Conservation (phyloP, 2,888 invertebrate genomes). For the Saturnia pavonia region DNA sequence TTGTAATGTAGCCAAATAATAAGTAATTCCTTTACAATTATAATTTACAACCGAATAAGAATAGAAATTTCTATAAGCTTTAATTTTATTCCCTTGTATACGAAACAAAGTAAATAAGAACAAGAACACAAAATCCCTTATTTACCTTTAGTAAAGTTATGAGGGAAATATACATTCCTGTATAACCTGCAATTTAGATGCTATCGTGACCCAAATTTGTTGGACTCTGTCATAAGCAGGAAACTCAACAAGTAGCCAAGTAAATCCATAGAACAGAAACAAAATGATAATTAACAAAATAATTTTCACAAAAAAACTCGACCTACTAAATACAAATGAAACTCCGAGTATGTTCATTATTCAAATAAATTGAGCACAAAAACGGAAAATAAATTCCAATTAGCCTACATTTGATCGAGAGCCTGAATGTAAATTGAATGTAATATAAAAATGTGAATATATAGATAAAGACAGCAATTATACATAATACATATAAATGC, state of each 20-base stretch:
- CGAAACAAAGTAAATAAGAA: slow-evolving; percentile 5
- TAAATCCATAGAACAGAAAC: slow-evolving; percentile 14
- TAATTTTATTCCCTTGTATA: background rate
- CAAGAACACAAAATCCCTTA: slow-evolving; percentile 8
- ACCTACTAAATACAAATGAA: background rate
- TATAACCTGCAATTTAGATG: background rate
- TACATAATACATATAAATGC: background rate
- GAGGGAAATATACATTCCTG: slow-evolving; percentile 1
- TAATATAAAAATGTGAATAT: background rate
- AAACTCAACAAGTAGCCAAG: slow-evolving; percentile 41
- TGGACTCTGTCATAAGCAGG: slow-evolving; percentile 16
- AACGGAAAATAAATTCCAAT: background rate
- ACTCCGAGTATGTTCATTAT: background rate
- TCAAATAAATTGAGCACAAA: background rate
- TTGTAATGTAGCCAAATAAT: background rate
- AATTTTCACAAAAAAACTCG: background rate
- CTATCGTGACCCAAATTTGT: slow-evolving; percentile 19
- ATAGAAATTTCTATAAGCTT: too few species aligned
- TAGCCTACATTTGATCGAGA: background rate
- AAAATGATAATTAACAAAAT: background rate
- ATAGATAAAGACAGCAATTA: background rate
- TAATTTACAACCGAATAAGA: background rate
- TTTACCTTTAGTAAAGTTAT: slow-evolving; percentile 1
- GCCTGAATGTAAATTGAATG: background rate
- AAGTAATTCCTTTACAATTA: background rate